phyloP scores from a whole-genome alignment of 2,113 vertebrate species.

The Pseudorhombus dupliciocellatus region DNA sequence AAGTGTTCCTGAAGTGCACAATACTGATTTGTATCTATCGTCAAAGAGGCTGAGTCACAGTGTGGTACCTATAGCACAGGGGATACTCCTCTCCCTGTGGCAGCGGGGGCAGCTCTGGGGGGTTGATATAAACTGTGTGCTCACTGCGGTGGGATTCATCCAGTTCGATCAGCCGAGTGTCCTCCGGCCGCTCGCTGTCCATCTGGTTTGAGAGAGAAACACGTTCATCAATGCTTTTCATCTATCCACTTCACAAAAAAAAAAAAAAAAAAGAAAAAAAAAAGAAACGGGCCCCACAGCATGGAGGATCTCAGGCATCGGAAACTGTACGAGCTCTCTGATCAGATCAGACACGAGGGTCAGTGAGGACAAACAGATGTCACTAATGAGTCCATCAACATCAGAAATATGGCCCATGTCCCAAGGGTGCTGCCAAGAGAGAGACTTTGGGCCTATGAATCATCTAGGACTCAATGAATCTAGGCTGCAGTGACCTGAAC shows the following conservation, averaged over 20 bases:
- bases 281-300: too few relatives aligned
- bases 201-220: constrained; percentile 80
- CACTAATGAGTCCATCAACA: constrained; percentile 16
- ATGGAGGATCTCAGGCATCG: not conserved
- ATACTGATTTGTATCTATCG: not conserved
- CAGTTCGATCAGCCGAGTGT: constrained; percentile 92
- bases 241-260: constrained; percentile 20
- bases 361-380: constrained; percentile 39
- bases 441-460: constrained; percentile 36
- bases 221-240: constrained; percentile 22
- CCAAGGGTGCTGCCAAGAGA: constrained; percentile 20
- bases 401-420: constrained; percentile 25
- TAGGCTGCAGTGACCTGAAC: constrained; percentile 66
- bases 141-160: constrained; percentile 96
- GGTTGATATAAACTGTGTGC: constrained; percentile 97
- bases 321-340: constrained; percentile 12
- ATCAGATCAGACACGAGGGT: constrained; percentile 35
- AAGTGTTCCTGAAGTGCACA: not conserved
- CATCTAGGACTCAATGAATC: constrained; percentile 51
- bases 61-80: constrained; percentile 90
- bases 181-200: constrained; percentile 89
- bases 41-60: not conserved
- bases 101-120: constrained; percentile 92
- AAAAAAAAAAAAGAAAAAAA: too few relatives aligned
- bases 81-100: constrained; percentile 92